These are phyloP conservation scores for Melanotaenia parkinsoni DNA, from an alignment of 2,797 vertebrate genomes.

Conservation along the genomic window DNA sequence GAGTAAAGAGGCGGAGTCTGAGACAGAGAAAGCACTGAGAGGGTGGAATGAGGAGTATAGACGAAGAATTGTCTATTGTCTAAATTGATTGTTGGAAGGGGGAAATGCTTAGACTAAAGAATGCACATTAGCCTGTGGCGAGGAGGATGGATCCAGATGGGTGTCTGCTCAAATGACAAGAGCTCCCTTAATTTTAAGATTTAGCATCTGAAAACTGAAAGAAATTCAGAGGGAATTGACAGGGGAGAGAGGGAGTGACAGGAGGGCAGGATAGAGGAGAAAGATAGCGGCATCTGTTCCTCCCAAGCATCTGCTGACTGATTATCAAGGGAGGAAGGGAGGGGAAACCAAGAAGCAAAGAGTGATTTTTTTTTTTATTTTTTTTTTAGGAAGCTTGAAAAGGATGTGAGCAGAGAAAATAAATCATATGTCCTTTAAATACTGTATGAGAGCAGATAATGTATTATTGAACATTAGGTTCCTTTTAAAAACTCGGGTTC, in stretches of 20 bases:
- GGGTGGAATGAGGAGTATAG: constrained; percentile 8
- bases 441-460: constrained; percentile 56
- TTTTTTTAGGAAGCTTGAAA: constrained; percentile 32
- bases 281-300: constrained; percentile 45
- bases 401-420: constrained; percentile 33
- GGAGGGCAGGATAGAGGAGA: constrained; percentile 55
- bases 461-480: constrained; percentile 36
- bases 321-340: constrained; percentile 28
- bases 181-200: constrained; percentile 33
- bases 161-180: constrained; percentile 39
- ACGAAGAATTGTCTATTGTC: neutral
- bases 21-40: neutral
- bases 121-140: constrained; percentile 22
- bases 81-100: neutral
- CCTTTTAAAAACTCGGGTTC: constrained; percentile 28
- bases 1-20: neutral
- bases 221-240: constrained; percentile 48
- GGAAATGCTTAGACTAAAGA: constrained; percentile 8
- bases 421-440: constrained; percentile 64
- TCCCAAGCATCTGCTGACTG: constrained; percentile 63
- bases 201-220: constrained; percentile 9
- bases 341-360: constrained; percentile 1
- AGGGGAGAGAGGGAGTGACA: constrained; percentile 53
- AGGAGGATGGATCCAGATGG: constrained; percentile 24
- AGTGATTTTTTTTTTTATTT: neutral